Base-by-base conservation (phyloP, 1,140 invertebrate genomes). In the Lerema accius region DNA sequence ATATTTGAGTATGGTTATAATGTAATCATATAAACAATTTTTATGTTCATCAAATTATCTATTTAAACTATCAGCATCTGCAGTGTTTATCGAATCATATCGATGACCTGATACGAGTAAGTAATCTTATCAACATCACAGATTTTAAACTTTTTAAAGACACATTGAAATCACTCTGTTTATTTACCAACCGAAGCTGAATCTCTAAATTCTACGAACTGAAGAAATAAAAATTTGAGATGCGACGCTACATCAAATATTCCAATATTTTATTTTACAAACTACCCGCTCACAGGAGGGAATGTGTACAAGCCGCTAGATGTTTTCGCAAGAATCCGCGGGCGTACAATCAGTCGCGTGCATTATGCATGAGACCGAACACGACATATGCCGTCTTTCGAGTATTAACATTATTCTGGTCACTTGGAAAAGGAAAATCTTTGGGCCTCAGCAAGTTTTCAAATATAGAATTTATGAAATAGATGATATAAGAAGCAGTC, bases 261-360 rank as follows among this genome's bases (percentile, higher is more conserved):
- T 32, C 14, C 56, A 59, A 59, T 59, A 59, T 59, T 59, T 48
- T 43, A 28, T 48, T 13, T 14, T 26, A 48, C 55, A 59, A 58
- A 46, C 46, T 59, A 39, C 49, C 28, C 35, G n/a, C n/a, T 37
- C 32, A 51, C 16, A 13, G 19, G 17, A 49, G 13, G 39, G n/a
- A 58, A 35, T 26, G 11, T 23, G 40, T 26, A 40, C 55, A 45
- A 58, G 55, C 40, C 14, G 26, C 45, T 58, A 11, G 55, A 58
- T 46, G 55, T 58, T 58, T 58, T 58, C 55, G 40, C 26, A 45
- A 46, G 55, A 58, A 32, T 58, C 14, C 42, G 43, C 55, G 55
- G 26, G 28, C 26, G 55, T 40, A 46, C 55, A 58, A 58, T 58
- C 55, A 58, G 42, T 35, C 55, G 26, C 42, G 26, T 58, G 55